Conservation (phyloP, 2,797 vertebrate genomes). For the Pampus argenteus region DNA sequence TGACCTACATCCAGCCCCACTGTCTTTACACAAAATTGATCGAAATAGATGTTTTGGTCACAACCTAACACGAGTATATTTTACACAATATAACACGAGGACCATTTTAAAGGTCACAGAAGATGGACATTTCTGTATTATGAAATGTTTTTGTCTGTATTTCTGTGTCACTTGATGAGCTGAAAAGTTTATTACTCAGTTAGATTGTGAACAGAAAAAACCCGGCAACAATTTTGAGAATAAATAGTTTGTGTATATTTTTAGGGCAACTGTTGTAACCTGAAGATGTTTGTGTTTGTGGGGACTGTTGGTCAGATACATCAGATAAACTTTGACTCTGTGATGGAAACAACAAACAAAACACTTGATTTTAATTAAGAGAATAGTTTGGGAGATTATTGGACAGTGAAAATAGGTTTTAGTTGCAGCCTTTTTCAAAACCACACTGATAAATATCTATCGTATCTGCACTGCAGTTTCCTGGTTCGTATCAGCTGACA, state of each 20-base stretch:
- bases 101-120: neutral
- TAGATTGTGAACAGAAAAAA: neutral
- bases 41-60: neutral
- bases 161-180: too few relatives aligned
- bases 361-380: neutral
- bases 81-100: too few relatives aligned
- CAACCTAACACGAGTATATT: neutral
- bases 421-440: too few relatives aligned
- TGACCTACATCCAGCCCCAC: constrained; percentile 58
- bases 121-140: neutral
- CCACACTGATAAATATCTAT: too few relatives aligned
- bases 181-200: neutral
- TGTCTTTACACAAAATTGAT: constrained; percentile 23
- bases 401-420: too few relatives aligned
- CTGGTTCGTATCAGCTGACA: neutral
- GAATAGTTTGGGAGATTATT: neutral
- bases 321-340: too few relatives aligned
- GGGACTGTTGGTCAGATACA: too few relatives aligned
- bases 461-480: neutral
- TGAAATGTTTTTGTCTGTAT: neutral
- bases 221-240: neutral
- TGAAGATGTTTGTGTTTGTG: neutral
- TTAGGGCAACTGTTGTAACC: neutral
- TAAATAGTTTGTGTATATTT: neutral
- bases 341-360: neutral